Conservation (phyloP, 1,140 invertebrate genomes). For the Apolygus lucorum region DNA sequence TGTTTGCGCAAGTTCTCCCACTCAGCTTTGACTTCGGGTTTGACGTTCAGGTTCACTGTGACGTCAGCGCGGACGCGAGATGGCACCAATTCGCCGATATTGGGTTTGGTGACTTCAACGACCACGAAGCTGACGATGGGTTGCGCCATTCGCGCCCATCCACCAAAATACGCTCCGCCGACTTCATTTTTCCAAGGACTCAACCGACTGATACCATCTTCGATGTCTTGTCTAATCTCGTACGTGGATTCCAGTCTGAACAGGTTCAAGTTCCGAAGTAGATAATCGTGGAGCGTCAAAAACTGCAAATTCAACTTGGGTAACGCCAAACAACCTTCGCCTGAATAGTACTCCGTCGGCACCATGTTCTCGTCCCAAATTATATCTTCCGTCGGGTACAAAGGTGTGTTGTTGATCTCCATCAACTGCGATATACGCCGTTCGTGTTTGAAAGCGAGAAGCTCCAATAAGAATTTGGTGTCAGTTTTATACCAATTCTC, state of each 20-base stretch:
- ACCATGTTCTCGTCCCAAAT: constrained; percentile 99
- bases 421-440: constrained; percentile 84
- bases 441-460: constrained; percentile 76
- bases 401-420: constrained; percentile 92
- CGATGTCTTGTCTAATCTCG: constrained; percentile 97
- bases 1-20: constrained; percentile 96
- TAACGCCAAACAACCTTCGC: constrained; percentile 87
- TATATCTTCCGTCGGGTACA: constrained; percentile 96
- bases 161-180: constrained; percentile 75
- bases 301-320: constrained; percentile 99
- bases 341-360: constrained; percentile 93
- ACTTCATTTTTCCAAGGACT: constrained; percentile 26
- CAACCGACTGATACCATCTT: constrained; percentile 80
- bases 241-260: constrained; percentile 95
- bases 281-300: constrained; percentile 95
- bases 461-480: constrained; percentile 71
- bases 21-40: constrained; percentile 85
- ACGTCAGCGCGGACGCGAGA: constrained; percentile 90
- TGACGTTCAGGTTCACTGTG: constrained; percentile 80
- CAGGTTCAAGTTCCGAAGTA: constrained; percentile 94
- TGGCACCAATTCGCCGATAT: constrained; percentile 87
- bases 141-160: constrained; percentile 98
- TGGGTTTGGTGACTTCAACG: constrained; percentile 86
- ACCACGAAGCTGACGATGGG: constrained; percentile 87
- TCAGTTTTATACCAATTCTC: constrained; percentile 66